These are phyloP conservation scores for Lepilemur ruficaudatus DNA, from an alignment of 2,797 vertebrate genomes.

Conservation along the genomic window DNA sequence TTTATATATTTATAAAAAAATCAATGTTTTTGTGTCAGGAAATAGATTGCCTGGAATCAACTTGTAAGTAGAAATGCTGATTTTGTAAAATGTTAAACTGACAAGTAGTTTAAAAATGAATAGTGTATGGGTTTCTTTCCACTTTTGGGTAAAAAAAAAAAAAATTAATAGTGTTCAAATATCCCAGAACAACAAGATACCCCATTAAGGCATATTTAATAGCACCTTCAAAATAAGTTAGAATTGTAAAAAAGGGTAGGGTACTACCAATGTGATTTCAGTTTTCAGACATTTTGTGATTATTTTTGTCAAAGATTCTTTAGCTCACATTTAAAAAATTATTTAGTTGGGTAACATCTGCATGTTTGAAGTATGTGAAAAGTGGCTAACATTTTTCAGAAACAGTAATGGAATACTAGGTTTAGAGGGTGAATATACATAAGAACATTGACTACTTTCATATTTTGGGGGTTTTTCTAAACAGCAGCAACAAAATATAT, in stretches of 20 bases:
- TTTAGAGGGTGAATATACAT: background rate
- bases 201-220: background rate
- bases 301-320: slow-evolving; percentile 8
- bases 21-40: background rate
- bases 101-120: background rate
- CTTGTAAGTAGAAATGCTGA: background rate
- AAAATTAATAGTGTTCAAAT: background rate
- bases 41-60: background rate
- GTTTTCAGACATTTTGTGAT: background rate
- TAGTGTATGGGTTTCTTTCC: background rate
- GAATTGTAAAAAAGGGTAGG: background rate
- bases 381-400: background rate
- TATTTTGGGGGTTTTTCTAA: background rate
- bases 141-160: background rate
- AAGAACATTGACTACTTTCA: background rate
- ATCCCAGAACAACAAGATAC: background rate
- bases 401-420: background rate
- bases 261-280: background rate
- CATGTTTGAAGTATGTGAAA: background rate
- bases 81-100: slow-evolving; percentile 1
- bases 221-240: background rate
- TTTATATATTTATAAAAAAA: background rate
- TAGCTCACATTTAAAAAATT: background rate
- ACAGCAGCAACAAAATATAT: background rate
- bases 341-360: background rate